Evolutionary conservation across 2,797 vertebrate genomes (phyloP).

Genomic region (Dicrostonyx torquatus): DNA sequence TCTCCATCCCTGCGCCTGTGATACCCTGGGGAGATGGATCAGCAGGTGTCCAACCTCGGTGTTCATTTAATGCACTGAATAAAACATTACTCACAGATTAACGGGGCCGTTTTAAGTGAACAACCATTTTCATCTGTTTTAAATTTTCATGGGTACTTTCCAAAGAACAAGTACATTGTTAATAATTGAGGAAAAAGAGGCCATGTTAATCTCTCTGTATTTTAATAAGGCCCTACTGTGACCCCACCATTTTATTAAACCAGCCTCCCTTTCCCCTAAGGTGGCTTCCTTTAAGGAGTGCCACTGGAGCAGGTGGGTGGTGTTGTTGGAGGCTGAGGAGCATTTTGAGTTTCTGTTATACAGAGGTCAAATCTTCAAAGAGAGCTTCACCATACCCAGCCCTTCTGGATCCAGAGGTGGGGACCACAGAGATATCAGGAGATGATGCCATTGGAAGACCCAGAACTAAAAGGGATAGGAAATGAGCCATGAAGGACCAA

Average conservation of each 20-base stretch:
- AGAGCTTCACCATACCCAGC: neutral
- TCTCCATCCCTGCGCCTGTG: slow-evolving; percentile 66
- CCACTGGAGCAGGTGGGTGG: neutral
- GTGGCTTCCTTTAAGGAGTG: slow-evolving; percentile 22
- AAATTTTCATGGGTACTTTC: slow-evolving; percentile 87
- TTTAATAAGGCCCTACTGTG: slow-evolving; percentile 84
- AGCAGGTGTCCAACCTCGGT: slow-evolving; percentile 80
- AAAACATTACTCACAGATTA: slow-evolving; percentile 87
- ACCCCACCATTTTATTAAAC: slow-evolving; percentile 76
- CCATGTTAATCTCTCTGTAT: slow-evolving; percentile 83
- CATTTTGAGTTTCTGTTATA: neutral
- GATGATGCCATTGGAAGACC: neutral
- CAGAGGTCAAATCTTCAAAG: neutral
- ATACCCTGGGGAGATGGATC: slow-evolving; percentile 82
- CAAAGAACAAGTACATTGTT: slow-evolving; percentile 86
- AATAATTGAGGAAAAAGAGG: slow-evolving; percentile 85
- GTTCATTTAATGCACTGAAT: slow-evolving; percentile 87
- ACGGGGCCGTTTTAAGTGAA: slow-evolving; percentile 85
- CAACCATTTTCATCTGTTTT: slow-evolving; percentile 86
- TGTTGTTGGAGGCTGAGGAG: slow-evolving; percentile 50
- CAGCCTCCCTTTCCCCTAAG: slow-evolving; percentile 65
- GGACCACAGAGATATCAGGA: neutral
- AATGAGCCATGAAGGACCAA: neutral
- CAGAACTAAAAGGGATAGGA: rapidly evolving
- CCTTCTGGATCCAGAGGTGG: neutral